phyloP scores from a whole-genome alignment of 1,140 invertebrate genomes.

The Phenacoccus solenopsis region DNA sequence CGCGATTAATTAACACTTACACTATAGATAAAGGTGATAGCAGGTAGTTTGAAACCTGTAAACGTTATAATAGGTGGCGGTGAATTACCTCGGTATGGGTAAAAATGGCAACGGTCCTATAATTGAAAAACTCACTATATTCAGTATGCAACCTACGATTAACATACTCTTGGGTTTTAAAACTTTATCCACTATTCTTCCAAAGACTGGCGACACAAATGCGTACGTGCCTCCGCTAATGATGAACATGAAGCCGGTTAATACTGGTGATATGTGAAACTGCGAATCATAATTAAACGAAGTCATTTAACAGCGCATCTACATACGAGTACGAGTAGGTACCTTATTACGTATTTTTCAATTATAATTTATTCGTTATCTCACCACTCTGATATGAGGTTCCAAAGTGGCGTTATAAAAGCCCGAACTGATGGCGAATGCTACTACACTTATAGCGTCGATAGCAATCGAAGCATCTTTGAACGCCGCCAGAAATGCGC shows the following conservation, averaged over 20 bases:
- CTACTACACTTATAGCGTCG: slow-evolving; percentile 32
- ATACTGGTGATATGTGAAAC: slow-evolving; percentile 39
- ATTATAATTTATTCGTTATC: neutral
- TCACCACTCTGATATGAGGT: slow-evolving; percentile 39
- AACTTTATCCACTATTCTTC: slow-evolving; percentile 34
- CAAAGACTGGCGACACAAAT: slow-evolving; percentile 38
- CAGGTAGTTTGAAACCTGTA: neutral
- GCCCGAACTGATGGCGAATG: slow-evolving; percentile 37
- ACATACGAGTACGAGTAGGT: neutral
- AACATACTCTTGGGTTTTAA: slow-evolving; percentile 29
- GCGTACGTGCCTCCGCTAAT: slow-evolving; percentile 42
- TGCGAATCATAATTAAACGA: slow-evolving; percentile 29
- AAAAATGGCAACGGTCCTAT: slow-evolving; percentile 36
- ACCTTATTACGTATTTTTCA: too few relatives aligned
- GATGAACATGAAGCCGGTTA: slow-evolving; percentile 41
- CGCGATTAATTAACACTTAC: too few relatives aligned
- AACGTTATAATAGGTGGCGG: too few relatives aligned
- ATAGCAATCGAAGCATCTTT: slow-evolving; percentile 33
- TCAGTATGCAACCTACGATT: slow-evolving; percentile 31
- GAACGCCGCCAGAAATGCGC: slow-evolving; percentile 29
- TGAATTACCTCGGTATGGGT: slow-evolving; percentile 27
- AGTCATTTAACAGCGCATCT: too few relatives aligned
- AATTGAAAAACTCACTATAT: slow-evolving; percentile 33
- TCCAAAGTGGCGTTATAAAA: slow-evolving; percentile 40
- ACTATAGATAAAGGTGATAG: neutral